Evolutionary conservation across 2,113 vertebrate species (phyloP), one percentile per base, ranked within the genome.

Genomic region (Quiscalus mexicanus): DNA sequence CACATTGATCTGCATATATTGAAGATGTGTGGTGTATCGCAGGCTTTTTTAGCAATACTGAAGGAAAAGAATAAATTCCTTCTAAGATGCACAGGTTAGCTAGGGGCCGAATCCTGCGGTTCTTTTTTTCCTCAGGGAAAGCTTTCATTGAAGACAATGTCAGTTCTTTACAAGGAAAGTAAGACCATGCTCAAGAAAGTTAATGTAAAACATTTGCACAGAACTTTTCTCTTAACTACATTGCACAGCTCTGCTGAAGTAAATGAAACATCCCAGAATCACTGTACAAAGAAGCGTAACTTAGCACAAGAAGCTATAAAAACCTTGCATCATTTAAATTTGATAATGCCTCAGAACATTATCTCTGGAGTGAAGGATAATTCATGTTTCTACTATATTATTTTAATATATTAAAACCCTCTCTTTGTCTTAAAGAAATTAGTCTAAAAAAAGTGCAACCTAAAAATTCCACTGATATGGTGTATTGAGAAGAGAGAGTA

Each of bases 251-350:
- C 62, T 77, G 39, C 25, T 80, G 45, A 79, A 87, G 59, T 85
- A 95, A 91, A 94, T 90, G 74, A 95, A 52, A 87, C 87, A 60
- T 75, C 41, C 35, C 23, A 84, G 58, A 82, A 50, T 64, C 53
- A 39, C 55, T 76, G 62, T 50, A 44, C 67, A 73, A 92, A 83
- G 84, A 39, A 35, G 47, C 0, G 0, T 85, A 71, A 68, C 45
- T 89, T 87, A 82, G 62, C 45, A 94, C 39, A 74, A 68, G 67
- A 55, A 86, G 75, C 59, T 83, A 59, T 88, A 94, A 93, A 95
- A 95, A 65, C 9, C 49, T 77, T 52, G 30, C 63, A 65, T 84
- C 10, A 67, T 93, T 94, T 84, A 73, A 82, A 85, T 85, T 83
- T 65, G 63, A 44, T 90, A 87, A 74, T 91, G 39, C 27, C 67